Conservation (phyloP, 37 sponge, comb jelly and placozoan species). For the Tethya wilhelma region DNA sequence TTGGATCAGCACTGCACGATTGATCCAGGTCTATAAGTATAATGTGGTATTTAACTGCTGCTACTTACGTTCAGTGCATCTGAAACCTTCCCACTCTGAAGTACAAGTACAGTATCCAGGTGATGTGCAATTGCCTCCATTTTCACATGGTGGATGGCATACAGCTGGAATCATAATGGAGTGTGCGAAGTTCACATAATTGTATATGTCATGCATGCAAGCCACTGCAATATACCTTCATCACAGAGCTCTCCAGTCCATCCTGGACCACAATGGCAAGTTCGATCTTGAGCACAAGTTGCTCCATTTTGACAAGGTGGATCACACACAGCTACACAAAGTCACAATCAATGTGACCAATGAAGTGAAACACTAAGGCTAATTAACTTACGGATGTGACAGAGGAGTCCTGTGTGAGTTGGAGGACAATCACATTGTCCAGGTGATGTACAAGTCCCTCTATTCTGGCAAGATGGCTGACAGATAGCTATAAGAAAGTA, state of each 20-base stretch:
- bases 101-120: slow-evolving; percentile 7
- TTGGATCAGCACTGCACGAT: too few species aligned
- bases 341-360: neutral
- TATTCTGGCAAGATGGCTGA: neutral
- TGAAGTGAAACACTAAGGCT: too few species aligned
- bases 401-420: neutral
- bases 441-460: neutral
- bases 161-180: neutral
- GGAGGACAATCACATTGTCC: neutral
- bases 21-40: too few species aligned
- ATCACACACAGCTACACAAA: slow-evolving; percentile 1
- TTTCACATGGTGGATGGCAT: slow-evolving; percentile 6
- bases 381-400: neutral
- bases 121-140: slow-evolving; percentile 15
- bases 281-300: neutral
- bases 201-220: neutral
- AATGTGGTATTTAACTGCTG: too few species aligned
- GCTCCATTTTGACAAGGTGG: too few species aligned
- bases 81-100: neutral
- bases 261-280: neutral
- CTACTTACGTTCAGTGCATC: neutral
- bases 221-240: slow-evolving; percentile 1
- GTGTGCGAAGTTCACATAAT: too few species aligned
- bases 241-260: slow-evolving; percentile 2
- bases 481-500: neutral